A percentile compares a stretch with the other conserved stretches of the same genome.
These are phyloP conservation scores for Gasterosteus nipponicus DNA, from an alignment of 2,113 vertebrate species.

Conservation along the genomic window DNA sequence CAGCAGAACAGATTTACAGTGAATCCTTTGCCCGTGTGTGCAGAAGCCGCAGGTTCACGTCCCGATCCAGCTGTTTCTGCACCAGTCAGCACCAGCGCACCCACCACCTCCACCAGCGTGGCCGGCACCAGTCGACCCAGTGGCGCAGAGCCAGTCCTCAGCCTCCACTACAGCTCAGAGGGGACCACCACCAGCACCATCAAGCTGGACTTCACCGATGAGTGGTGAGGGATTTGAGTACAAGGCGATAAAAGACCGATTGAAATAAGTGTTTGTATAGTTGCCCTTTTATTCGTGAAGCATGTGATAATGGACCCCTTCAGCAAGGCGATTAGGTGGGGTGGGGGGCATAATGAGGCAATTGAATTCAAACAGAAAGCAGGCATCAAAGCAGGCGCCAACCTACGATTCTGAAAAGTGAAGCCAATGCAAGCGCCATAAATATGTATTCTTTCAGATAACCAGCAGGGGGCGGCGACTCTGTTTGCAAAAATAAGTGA, in stretches of 20 bases:
- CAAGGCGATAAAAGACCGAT: too few species aligned
- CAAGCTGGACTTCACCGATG: conserved; percentile 97
- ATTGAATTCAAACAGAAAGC: not conserved
- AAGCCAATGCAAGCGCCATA: not conserved
- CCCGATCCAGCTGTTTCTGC: conserved; percentile 35
- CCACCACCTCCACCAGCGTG: conserved; percentile 9
- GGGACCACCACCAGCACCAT: conserved; percentile 98
- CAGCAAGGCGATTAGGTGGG: not conserved
- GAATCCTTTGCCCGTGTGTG: conserved; percentile 21
- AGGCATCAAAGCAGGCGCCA: not conserved
- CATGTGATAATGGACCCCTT: not conserved
- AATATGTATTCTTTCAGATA: not conserved
- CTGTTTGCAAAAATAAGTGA: not conserved
- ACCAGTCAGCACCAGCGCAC: conserved; percentile 32
- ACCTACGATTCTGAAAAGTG: not conserved
- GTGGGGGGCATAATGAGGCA: not conserved
- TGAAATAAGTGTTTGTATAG: not conserved
- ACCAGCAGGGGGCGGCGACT: not conserved
- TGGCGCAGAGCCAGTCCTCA: conserved; percentile 92
- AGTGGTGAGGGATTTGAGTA: conserved; percentile 86
- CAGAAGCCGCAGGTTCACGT: conserved; percentile 76
- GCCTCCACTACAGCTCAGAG: conserved; percentile 98
- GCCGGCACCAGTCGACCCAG: conserved; percentile 76
- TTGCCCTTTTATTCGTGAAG: not conserved
- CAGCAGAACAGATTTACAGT: not conserved